Base-by-base conservation (phyloP, 2,888 invertebrate genomes). In the Megalurothrips usitatus region DNA sequence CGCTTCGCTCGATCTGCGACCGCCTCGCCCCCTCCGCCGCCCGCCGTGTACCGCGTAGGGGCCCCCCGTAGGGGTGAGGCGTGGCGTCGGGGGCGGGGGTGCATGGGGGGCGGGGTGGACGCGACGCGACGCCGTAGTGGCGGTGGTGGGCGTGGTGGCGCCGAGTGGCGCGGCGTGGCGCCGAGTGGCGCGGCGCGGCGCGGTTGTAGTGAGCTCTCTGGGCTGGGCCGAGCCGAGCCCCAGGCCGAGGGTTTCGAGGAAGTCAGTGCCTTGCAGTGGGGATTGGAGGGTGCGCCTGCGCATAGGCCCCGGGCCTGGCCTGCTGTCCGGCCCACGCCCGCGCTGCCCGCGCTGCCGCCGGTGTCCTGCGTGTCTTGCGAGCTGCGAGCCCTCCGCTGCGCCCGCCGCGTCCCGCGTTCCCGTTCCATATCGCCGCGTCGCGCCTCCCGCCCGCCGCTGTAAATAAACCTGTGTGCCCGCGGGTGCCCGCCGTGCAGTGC, bases 241-340 rank as follows among this genome's bases (percentile, higher is more conserved):
- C 14, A 17, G 58, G 58, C 58, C 68, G 68, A 75, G 68, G 68
- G 68, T 12, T 17, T 26, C 68, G 68, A 75, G 68, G 68, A 75
- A 75, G 68, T 75, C 68, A 75, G 23, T 75, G 68, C 68, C 68
- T 75, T 26, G 68, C 68, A 75, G 23, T 12, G 34, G 2, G 68
- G 68, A 23, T 75, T 26, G 26, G 68, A 12, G 68, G 68, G 68
- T 75, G 26, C 12, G 68, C 26, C 68, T 19, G 58, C 10, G 58
- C 58, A 43, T 43, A 43, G 34, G 2, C 34, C 2, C 34, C 2
- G 34, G 34, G 3, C 52, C 14, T 19, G 52, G 14, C 52, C 52
- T 6, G 34, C 19, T n/a, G 58, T 17, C 58, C 58, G 6, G 10
- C 52, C 52, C 52, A 19, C 10, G 52, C 52, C 52, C 10, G 58